Base-by-base conservation (phyloP, 2,797 vertebrate genomes). In the Diplodus puntazzo region DNA sequence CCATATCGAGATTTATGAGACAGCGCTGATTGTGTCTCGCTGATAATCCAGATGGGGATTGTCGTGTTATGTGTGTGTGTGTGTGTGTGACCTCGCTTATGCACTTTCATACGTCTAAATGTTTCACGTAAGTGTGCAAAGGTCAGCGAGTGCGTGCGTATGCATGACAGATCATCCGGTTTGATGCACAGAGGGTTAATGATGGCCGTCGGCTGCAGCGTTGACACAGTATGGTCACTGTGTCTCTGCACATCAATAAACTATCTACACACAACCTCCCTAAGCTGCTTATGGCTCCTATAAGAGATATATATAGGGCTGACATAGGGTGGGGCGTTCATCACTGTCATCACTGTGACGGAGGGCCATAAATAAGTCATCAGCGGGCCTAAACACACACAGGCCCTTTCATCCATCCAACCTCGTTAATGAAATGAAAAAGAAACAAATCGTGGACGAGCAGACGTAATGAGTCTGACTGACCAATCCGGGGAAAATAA, bases 381-480 rank as follows among this genome's bases (percentile, higher is more conserved):
- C 66, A 82, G 78, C 25, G 46, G 67, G 69, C 80, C 69, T 69
- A 80, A 83, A n/a, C n/a, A 82, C 61, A 66, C 64, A 69, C 60
- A 64, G 55, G 48, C 60, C 10, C 59, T 61, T 82, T 67, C 59
- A 17, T 68, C 57, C 16, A 55, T 70, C 77, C 67, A 42, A 69
- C 79, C 54, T 34, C 45, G 3, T 80, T 87, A 89, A 89, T 92
- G 84, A 87, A 86, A 87, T n/a, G 76, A 54, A 27, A 17, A 7
- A 58, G 23, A 84, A 84, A 85, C 79, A 86, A 92, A 83, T 73
- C 39, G 23, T 59, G 63, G 67, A 53, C 23, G 4, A 73, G 80
- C 74, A 74, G 54, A 72, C 42, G 43, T 75, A 82, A 79, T 72
- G 73, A 77, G 73, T 75, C 69, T 20, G 75, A 82, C 76, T 27